Evolutionary conservation across 1,140 invertebrate genomes (phyloP).

Genomic region (Wiebesia pumilae): DNA sequence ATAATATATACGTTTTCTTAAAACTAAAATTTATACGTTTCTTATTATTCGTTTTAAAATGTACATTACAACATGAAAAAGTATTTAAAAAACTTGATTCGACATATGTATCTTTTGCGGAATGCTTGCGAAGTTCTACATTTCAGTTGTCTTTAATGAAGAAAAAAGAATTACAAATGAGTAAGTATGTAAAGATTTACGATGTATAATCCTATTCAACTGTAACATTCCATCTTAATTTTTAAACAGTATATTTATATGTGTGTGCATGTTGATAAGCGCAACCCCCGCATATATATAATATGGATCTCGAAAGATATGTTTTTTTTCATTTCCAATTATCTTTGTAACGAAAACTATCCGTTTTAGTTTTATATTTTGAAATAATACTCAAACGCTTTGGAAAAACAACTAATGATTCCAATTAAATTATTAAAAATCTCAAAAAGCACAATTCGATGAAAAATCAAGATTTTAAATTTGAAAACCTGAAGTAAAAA

Average conservation of each 20-base stretch:
- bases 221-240: constrained; percentile 20
- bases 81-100: constrained; percentile 25
- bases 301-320: too few species aligned
- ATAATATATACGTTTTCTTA: constrained; percentile 20
- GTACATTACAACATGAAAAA: constrained; percentile 48
- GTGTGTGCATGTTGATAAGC: not conserved
- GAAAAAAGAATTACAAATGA: constrained; percentile 1
- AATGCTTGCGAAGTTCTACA: constrained; percentile 24
- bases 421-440: not conserved
- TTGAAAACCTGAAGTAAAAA: constrained; percentile 51
- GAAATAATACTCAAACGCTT: constrained; percentile 21
- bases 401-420: constrained; percentile 20
- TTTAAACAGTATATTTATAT: constrained; percentile 4
- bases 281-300: not conserved
- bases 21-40: constrained; percentile 32
- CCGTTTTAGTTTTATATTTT: too few species aligned
- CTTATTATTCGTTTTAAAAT: constrained; percentile 51
- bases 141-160: constrained; percentile 4
- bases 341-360: too few species aligned
- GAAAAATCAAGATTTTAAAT: constrained; percentile 27
- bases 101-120: constrained; percentile 20
- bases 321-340: too few species aligned
- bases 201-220: constrained; percentile 6
- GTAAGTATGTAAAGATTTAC: constrained; percentile 16
- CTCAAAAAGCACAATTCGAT: not conserved